Evolutionary conservation across 2,113 vertebrate genomes (phyloP), one percentile per base, ranked within the genome.

Genomic region (Malurus melanocephalus): DNA sequence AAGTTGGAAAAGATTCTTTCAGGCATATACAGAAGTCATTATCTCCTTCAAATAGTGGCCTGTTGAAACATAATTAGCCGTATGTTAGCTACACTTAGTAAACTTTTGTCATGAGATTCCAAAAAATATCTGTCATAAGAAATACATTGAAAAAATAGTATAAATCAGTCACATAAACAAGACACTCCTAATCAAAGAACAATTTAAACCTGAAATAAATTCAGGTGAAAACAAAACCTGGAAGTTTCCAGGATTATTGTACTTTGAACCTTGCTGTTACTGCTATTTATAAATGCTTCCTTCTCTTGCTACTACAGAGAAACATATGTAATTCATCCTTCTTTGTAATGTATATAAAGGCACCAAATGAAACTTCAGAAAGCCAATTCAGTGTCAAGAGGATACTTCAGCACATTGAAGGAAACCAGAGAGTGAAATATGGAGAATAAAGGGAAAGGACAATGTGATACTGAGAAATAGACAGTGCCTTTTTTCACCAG

Each of bases 21-120:
- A 99, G 97, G 95, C 99, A 99, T 61, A 99, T 97, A 96, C 99
- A 99, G 96, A 99, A 99, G 90, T 99, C 99, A 97, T 99, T 99
- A 97, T 99, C 99, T 10, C 99, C 99, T 96, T 99, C 99, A 97
- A 99, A 99, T 69, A 99, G 97, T 8, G 99, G 99, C 85, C 99
- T 99, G 96, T 93, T 91, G 92, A 96, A 96, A 96, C 15, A 97
- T 15, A 96, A 89, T 85, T 89, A 17, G 19, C 49, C 46, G 74
- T 93, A 73, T 62, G 38, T 92, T 88, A 95, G 68, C 30, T 35
- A 83, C 21, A 56, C 14, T 60, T 64, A 11, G 19, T 42, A 91
- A 84, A 91, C 49, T 67, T 68, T 8, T n/a, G 30, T 61, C 49
- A 88, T 0, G 1, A 66, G 46, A 91, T 56, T 60, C 45, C 24